Base-by-base conservation (phyloP, 2,888 invertebrate species). In the Sphaerophoria taeniata region DNA sequence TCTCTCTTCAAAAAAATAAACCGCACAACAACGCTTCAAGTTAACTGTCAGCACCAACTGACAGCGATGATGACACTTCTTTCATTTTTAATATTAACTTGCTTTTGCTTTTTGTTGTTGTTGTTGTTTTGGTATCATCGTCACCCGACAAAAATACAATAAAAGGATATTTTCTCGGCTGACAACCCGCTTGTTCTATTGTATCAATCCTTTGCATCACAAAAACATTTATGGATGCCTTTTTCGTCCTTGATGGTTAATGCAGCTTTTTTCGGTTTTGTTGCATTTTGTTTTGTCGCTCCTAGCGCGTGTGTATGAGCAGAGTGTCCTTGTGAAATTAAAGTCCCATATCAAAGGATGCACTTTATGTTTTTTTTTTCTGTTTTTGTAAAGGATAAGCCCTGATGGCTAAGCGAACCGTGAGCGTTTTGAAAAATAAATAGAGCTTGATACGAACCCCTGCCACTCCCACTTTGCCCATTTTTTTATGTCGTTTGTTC, bases 361-460 rank as follows among this genome's bases (percentile, higher is more conserved):
- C 51, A 56, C 56, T 51, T 55, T 69, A 43, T 58, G 49, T 60
- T 49, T 34, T 43, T 39, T 14, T 24, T 56, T 45, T 33, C 49
- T 34, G 0, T 58, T 55, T 12, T 12, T 33, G 45, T 36, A 47
- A 49, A 11, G 16, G 63, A 77, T 70, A 45, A 60, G 60, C 49
- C 49, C 14, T 39, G 55, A 39, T n/a, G 51, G 60, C 36, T 58
- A 74, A 78, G 31, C 77, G 61, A 74, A 70, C 34, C 45, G 65
- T 73, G 70, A 78, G 78, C 78, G 78, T 83, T 83, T 83, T 73
- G 58, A 83, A 70, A 83, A 83, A 63, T 83, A 83, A 83, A 83
- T 83, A 74, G 73, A 83, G 73, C 83, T 74, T 74, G 63, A 74
- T 58, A 7, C 43, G 31, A 67, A 24, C 45, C 39, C 53, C 12